A percentile compares a stretch with the other conserved stretches of the same genome.
Conservation (phyloP, 2,113 vertebrate species). For the Delphinus delphis region DNA sequence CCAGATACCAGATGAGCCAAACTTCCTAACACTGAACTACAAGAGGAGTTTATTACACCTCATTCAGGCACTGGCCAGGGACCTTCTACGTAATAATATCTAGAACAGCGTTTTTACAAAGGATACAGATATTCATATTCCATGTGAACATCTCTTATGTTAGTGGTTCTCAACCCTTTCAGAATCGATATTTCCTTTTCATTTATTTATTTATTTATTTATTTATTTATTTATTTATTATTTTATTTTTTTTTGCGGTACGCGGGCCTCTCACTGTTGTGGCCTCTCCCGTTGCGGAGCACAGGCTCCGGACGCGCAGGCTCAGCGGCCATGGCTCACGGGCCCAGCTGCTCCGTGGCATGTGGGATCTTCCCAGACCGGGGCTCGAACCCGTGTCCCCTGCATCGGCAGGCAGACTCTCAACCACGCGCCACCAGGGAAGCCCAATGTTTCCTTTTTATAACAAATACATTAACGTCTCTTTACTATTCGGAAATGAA, state of each 20-base stretch:
- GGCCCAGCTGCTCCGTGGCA: too few species aligned
- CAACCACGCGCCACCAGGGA: too few species aligned
- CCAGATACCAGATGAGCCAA: not conserved
- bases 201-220: too few species aligned
- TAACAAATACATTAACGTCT: not conserved
- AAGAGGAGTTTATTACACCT: slow-evolving; percentile 1
- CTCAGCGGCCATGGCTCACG: too few species aligned
- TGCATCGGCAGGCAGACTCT: too few species aligned
- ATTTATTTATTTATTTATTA: too few species aligned
- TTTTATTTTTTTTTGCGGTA: too few species aligned
- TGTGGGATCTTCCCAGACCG: too few species aligned
- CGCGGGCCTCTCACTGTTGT: too few species aligned
- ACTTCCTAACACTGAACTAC: not conserved
- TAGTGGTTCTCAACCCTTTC: not conserved
- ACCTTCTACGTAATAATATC: not conserved
- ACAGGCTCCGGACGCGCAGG: too few species aligned
- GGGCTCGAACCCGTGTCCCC: too few species aligned
- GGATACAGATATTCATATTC: not conserved
- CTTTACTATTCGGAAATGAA: slow-evolving; percentile 2
- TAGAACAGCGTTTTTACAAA: slow-evolving; percentile 2
- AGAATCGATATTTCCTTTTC: slow-evolving; percentile 37
- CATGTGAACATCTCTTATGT: not conserved
- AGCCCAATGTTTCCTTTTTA: slow-evolving; percentile 16
- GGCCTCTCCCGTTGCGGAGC: too few species aligned
- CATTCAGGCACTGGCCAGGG: not conserved